These are phyloP conservation scores for Amblyteles armatorius DNA, from an alignment of 2,888 invertebrate genomes.

Conservation along the genomic window DNA sequence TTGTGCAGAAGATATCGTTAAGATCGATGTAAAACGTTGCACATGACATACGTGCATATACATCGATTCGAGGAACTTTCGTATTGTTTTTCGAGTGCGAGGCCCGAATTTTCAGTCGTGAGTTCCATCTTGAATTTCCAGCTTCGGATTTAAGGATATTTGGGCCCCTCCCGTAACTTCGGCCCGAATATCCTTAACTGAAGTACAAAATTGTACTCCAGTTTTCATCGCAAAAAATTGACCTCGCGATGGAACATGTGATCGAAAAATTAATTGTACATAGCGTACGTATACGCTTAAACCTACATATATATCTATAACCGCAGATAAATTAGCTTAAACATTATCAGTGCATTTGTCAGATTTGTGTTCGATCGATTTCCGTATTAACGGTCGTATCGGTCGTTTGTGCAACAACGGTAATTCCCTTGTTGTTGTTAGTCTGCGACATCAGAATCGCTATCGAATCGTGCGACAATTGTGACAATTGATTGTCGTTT, in stretches of 20 bases:
- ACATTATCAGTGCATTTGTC: slow-evolving; percentile 29
- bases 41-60: background rate
- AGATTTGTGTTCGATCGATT: slow-evolving; percentile 28
- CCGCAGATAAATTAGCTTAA: background rate
- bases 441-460: slow-evolving; percentile 35
- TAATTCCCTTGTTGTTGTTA: slow-evolving; percentile 33
- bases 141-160: background rate
- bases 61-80: slow-evolving; percentile 46
- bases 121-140: slow-evolving; percentile 7
- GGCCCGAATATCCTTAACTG: background rate
- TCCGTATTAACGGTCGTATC: slow-evolving; percentile 13
- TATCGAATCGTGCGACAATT: slow-evolving; percentile 50
- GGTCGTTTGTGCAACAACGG: slow-evolving; percentile 21
- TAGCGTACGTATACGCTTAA: background rate
- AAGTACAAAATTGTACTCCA: background rate
- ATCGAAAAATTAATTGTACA: background rate
- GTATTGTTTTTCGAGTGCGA: slow-evolving; percentile 24
- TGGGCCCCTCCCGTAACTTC: too few species aligned
- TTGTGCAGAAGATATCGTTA: background rate
- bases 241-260: background rate
- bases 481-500: slow-evolving; percentile 59
- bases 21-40: background rate
- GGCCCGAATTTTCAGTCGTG: slow-evolving; percentile 2
- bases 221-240: background rate
- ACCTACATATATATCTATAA: background rate